Evolutionary conservation across 2,113 vertebrate species (phyloP).

Genomic region (Collichthys lucidus): DNA sequence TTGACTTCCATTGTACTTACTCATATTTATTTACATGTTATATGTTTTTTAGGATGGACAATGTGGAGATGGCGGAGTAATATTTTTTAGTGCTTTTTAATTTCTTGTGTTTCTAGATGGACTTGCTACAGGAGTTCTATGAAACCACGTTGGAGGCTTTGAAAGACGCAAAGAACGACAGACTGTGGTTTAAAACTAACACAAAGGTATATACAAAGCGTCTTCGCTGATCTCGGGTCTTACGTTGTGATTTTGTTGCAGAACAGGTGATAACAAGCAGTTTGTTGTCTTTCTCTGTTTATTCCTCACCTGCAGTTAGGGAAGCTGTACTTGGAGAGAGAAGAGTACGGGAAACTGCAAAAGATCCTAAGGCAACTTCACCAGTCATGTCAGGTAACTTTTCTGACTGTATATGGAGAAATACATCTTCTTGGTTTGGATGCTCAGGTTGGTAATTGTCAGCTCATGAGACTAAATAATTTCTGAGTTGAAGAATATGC

Average conservation of each 20-base stretch:
- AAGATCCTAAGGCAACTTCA: slow-evolving; percentile 98
- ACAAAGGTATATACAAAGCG: slow-evolving; percentile 90
- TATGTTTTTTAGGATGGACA: no score
- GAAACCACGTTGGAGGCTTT: slow-evolving; percentile 98
- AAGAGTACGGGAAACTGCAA: slow-evolving; percentile 98
- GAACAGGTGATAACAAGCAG: not conserved
- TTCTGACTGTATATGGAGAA: not conserved
- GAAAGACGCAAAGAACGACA: slow-evolving; percentile 99
- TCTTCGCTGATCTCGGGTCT: not conserved
- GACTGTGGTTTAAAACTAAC: slow-evolving; percentile 99
- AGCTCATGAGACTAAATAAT: not conserved
- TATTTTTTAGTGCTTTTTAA: no score
- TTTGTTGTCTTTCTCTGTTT: not conserved
- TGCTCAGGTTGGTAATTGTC: no score
- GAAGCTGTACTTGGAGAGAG: slow-evolving; percentile 97
- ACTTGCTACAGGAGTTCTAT: slow-evolving; percentile 99
- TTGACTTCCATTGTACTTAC: no score
- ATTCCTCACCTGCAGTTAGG: slow-evolving; percentile 87
- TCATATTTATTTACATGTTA: no score
- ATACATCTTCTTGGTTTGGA: accelerated
- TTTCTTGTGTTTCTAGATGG: slow-evolving; percentile 89
- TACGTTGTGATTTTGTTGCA: accelerated
- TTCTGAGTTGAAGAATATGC: not conserved
- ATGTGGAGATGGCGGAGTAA: no score
- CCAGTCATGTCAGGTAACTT: slow-evolving; percentile 96